phyloP scores from a whole-genome alignment of 2,888 invertebrate species.

The Sarcophaga rosellei region DNA sequence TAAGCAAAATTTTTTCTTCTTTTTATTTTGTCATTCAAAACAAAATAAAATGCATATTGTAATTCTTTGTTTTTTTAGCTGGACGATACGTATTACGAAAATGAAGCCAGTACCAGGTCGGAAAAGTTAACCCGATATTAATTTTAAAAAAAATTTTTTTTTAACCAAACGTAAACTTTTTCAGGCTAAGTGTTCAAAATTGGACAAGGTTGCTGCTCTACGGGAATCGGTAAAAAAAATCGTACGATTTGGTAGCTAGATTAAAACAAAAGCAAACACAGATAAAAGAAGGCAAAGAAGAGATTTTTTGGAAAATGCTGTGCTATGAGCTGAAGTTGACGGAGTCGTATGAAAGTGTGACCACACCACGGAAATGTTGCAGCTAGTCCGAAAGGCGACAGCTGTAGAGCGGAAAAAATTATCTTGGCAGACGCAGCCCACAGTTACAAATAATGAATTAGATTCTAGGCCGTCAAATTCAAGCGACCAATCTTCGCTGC shows the following conservation, averaged over 20 bases:
- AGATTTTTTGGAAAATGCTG: slow-evolving; percentile 29
- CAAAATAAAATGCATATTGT: slow-evolving; percentile 23
- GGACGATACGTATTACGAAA: slow-evolving; percentile 19
- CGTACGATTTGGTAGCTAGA: slow-evolving; percentile 6
- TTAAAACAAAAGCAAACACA: slow-evolving; percentile 8
- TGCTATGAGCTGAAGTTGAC: not conserved
- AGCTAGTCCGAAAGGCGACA: too few relatives aligned
- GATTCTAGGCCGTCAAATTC: slow-evolving; percentile 13
- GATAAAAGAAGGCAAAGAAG: slow-evolving; percentile 5
- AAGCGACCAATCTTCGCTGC: slow-evolving; percentile 17
- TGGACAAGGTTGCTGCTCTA: slow-evolving; percentile 20
- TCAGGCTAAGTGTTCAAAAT: slow-evolving; percentile 19
- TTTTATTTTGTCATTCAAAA: slow-evolving; percentile 29
- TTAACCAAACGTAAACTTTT: slow-evolving; percentile 24
- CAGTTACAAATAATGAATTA: not conserved
- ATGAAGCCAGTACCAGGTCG: slow-evolving; percentile 18
- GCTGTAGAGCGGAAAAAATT: too few relatives aligned
- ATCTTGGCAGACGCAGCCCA: not conserved
- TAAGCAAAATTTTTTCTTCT: slow-evolving; percentile 37
- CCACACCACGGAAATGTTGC: too few relatives aligned
- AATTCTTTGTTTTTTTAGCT: slow-evolving; percentile 24
- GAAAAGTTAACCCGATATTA: slow-evolving; percentile 21
- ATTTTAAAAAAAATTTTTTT: not conserved
- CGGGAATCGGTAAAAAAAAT: slow-evolving; percentile 29
- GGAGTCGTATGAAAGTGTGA: too few relatives aligned